Evolutionary conservation across 2,797 vertebrate genomes (phyloP).

Genomic region (Kryptopterus vitreolus): DNA sequence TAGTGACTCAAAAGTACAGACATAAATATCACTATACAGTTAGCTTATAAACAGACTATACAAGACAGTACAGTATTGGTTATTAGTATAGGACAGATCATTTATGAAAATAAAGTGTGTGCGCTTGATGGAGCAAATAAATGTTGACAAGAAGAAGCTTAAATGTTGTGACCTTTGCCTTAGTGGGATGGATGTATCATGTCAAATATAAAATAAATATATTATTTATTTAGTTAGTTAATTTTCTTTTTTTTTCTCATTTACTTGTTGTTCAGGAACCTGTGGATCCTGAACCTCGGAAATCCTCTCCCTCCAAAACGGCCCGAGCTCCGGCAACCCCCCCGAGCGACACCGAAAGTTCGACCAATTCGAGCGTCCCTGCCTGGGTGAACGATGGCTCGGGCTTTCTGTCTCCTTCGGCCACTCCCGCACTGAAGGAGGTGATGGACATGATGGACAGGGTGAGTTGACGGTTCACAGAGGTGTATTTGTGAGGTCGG

Average conservation of each 20-base stretch:
- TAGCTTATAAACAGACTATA: no score
- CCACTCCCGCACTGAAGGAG: conserved; percentile 81
- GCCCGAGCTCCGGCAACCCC: conserved; percentile 61
- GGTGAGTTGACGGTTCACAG: conserved; percentile 67
- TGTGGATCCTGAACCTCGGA: neutral
- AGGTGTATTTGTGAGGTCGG: neutral
- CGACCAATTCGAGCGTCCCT: conserved; percentile 65
- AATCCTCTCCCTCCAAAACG: conserved; percentile 48
- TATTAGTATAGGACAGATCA: no score
- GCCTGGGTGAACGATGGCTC: conserved; percentile 90
- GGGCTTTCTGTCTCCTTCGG: conserved; percentile 81
- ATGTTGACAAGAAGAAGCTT: no score
- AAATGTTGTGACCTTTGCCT: neutral
- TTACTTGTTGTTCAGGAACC: conserved; percentile 52
- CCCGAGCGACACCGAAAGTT: conserved; percentile 55
- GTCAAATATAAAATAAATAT: neutral
- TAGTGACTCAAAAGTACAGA: no score
- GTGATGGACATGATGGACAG: conserved; percentile 93
- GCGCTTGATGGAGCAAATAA: no score
- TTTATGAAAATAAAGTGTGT: no score
- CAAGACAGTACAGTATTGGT: no score
- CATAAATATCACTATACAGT: no score
- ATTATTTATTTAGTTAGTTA: no score
- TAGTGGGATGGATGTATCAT: no score
- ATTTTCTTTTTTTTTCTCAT: no score